Conservation (phyloP, 1,140 invertebrate genomes). For the Hylaeus volcanicus region DNA sequence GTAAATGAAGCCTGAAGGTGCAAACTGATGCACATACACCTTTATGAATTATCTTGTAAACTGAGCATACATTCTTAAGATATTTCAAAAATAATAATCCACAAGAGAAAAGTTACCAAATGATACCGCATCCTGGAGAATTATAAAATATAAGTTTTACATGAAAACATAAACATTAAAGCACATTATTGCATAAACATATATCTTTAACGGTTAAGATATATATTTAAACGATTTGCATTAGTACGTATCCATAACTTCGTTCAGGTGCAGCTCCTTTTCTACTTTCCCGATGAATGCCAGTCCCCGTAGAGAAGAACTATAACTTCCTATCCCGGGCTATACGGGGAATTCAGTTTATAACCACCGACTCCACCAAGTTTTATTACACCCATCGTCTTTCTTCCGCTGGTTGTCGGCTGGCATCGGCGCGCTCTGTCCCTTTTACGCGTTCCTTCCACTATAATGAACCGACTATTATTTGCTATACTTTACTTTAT, state of each 20-base stretch:
- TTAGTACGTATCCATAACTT: not conserved
- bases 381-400: slow-evolving; percentile 44
- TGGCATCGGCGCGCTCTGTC: not conserved
- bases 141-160: no score
- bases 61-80: not conserved
- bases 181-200: no score
- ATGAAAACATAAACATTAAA: no score
- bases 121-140: no score
- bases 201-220: no score
- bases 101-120: no score
- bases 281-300: not conserved
- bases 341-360: slow-evolving; percentile 54
- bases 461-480: not conserved
- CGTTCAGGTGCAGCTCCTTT: not conserved
- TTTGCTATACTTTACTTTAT: not conserved
- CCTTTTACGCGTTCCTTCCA: slow-evolving; percentile 4
- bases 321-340: slow-evolving; percentile 11
- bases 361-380: slow-evolving; percentile 43
- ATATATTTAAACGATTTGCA: no score
- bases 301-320: not conserved
- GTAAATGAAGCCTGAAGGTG: no score
- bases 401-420: not conserved
- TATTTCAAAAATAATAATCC: not conserved
- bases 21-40: not conserved
- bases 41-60: not conserved